Evolutionary conservation across 2,888 invertebrate genomes (phyloP).

Genomic region (Troides helena): DNA sequence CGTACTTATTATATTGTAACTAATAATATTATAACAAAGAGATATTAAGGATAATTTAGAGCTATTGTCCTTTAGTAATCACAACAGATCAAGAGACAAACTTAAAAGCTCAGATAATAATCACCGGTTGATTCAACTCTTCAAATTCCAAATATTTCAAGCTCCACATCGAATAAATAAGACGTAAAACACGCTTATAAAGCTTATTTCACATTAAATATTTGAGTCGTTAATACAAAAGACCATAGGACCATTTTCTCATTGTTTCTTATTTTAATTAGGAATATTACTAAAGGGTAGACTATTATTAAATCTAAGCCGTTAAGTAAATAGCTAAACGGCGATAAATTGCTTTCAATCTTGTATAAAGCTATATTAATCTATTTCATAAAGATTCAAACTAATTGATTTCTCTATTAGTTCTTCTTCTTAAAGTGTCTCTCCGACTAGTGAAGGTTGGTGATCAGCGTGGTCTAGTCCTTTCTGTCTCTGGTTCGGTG

Average conservation of each 20-base stretch:
- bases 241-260: neutral
- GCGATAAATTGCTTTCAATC: neutral
- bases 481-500: too few species aligned
- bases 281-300: neutral
- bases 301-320: neutral
- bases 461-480: too few species aligned
- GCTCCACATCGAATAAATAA: neutral
- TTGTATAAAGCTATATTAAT: neutral
- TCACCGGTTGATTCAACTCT: too few species aligned
- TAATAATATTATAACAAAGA: too few species aligned
- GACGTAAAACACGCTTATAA: neutral
- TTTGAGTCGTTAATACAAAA: neutral
- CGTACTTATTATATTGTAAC: too few species aligned
- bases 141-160: too few species aligned
- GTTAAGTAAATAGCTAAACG: neutral
- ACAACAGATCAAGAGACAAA: too few species aligned
- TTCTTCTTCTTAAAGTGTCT: too few species aligned
- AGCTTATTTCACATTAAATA: neutral
- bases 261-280: neutral
- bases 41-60: too few species aligned
- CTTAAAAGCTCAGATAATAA: neutral
- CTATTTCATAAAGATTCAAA: neutral
- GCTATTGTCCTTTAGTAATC: too few species aligned
- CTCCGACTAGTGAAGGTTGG: too few species aligned
- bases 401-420: too few species aligned